These are phyloP conservation scores for Atherinomorus stipes DNA, from an alignment of 2,113 vertebrate species.

Conservation along the genomic window DNA sequence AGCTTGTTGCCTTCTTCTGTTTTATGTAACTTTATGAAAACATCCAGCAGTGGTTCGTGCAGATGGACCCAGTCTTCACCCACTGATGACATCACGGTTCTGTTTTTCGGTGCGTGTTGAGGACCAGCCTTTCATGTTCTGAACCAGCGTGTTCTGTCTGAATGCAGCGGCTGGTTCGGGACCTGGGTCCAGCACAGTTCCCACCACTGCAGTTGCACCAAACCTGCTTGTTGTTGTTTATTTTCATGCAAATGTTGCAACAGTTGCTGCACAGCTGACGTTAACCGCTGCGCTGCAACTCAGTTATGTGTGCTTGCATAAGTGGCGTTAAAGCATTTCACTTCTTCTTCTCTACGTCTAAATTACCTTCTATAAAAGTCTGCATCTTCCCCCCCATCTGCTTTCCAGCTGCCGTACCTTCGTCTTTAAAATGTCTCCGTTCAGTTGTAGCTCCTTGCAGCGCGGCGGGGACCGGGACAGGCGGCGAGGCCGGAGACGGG, in stretches of 20 bases:
- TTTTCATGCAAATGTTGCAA: not conserved
- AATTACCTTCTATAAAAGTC: slow-evolving; percentile 18
- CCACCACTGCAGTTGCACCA: no score
- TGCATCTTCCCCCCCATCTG: slow-evolving; percentile 4
- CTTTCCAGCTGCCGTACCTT: not conserved
- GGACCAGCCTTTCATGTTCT: no score
- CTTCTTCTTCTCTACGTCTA: not conserved
- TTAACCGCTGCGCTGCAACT: not conserved
- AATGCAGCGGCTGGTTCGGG: no score
- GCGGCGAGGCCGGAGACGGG: slow-evolving; percentile 25
- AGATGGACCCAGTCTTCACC: no score
- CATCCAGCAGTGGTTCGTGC: no score
- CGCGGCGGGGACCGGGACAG: slow-evolving; percentile 18
- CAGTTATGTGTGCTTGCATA: not conserved
- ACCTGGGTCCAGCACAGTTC: no score
- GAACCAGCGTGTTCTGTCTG: no score
- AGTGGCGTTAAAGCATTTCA: not conserved
- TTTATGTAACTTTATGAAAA: no score
- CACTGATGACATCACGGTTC: no score
- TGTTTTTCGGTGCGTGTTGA: no score
- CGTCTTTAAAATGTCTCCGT: slow-evolving; percentile 31
- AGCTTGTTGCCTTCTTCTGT: no score
- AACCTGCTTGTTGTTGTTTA: no score
- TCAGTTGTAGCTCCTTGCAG: slow-evolving; percentile 14
- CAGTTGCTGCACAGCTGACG: not conserved